Evolutionary conservation across 2,113 vertebrate genomes (phyloP).

Genomic region (Ciconia boyciana): DNA sequence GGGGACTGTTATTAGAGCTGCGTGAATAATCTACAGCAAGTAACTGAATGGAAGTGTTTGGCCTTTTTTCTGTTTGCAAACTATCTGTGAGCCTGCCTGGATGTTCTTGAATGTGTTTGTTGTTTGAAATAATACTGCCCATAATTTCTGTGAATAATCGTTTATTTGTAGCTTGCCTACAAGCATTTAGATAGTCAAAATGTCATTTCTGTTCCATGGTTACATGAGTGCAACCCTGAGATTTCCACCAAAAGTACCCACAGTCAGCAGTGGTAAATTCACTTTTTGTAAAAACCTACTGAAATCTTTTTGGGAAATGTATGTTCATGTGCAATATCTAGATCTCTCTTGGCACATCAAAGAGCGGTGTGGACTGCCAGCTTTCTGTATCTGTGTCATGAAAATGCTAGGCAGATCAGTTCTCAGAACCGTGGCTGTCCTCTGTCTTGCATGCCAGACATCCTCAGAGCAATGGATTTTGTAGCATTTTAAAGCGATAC

Average conservation of each 20-base stretch:
- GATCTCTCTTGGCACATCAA: neutral
- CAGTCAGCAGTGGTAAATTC: neutral
- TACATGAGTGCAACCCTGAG: neutral
- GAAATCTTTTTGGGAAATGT: neutral
- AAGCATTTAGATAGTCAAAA: constrained; percentile 19
- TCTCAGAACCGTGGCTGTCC: neutral
- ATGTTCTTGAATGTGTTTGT: constrained; percentile 49
- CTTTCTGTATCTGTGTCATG: neutral
- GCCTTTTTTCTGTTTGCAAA: constrained; percentile 29
- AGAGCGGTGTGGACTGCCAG: neutral
- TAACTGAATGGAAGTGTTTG: constrained; percentile 21
- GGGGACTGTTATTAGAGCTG: constrained; percentile 34
- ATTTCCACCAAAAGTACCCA: neutral
- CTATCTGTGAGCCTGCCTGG: constrained; percentile 30
- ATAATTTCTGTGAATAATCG: constrained; percentile 45
- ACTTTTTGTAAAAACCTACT: neutral
- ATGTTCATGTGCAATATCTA: neutral
- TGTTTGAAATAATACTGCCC: constrained; percentile 29
- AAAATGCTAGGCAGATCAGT: neutral
- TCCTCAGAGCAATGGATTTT: neutral
- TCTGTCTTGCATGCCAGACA: neutral
- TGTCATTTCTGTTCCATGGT: constrained; percentile 26
- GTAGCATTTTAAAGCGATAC: neutral
- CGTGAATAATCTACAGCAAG: constrained; percentile 28
- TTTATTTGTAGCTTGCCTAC: neutral